phyloP scores from a whole-genome alignment of 92 coral and sea anemone species.

The Parazoanthus swiftii region DNA sequence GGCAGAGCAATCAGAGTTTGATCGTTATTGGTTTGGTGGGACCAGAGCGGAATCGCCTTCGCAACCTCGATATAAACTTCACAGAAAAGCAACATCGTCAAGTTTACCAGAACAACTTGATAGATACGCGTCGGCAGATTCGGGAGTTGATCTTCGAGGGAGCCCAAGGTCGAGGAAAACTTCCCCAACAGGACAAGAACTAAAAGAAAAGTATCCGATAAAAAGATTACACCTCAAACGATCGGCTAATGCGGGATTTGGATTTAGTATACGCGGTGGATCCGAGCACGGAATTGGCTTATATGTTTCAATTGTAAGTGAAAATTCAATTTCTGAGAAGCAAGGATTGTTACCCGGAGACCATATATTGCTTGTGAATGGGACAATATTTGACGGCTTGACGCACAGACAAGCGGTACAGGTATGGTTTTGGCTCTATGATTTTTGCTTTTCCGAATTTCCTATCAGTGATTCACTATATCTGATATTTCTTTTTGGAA shows the following conservation, averaged over 20 bases:
- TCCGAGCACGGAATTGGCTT: slow-evolving; percentile 94
- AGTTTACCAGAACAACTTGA: slow-evolving; percentile 73
- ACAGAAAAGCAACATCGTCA: slow-evolving; percentile 48
- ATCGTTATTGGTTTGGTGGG: slow-evolving; percentile 63
- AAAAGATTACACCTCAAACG: slow-evolving; percentile 73
- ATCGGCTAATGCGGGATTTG: slow-evolving; percentile 70
- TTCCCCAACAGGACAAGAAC: slow-evolving; percentile 40
- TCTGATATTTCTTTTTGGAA: slow-evolving; percentile 7
- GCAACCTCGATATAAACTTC: slow-evolving; percentile 59
- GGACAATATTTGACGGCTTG: slow-evolving; percentile 76
- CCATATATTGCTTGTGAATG: slow-evolving; percentile 82
- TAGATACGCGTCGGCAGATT: slow-evolving; percentile 61
- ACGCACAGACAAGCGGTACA: slow-evolving; percentile 89
- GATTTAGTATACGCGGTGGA: slow-evolving; percentile 97
- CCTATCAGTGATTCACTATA: background rate
- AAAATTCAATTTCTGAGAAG: slow-evolving; percentile 72
- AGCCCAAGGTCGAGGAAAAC: slow-evolving; percentile 40
- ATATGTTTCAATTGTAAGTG: slow-evolving; percentile 90
- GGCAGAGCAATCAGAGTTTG: slow-evolving; percentile 64
- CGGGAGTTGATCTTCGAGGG: slow-evolving; percentile 72
- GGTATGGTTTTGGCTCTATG: slow-evolving; percentile 51
- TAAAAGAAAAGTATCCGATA: slow-evolving; percentile 61
- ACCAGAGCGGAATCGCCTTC: slow-evolving; percentile 50
- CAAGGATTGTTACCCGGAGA: slow-evolving; percentile 91
- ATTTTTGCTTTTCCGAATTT: background rate